These are phyloP conservation scores for Hypsopygia costalis DNA, from an alignment of 2,888 invertebrate species.

Conservation along the genomic window DNA sequence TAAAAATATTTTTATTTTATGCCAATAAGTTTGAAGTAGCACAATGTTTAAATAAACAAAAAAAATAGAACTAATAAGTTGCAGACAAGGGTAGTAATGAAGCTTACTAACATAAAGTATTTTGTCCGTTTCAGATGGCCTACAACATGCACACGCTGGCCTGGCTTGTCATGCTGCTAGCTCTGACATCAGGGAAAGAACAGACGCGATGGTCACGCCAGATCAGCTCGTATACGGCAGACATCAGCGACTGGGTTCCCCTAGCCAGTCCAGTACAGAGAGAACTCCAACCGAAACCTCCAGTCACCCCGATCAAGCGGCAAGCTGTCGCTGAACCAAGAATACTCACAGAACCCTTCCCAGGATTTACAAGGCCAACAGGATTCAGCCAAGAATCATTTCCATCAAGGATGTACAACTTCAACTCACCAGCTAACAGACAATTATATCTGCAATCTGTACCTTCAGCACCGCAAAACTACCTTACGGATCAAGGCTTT, in stretches of 20 bases:
- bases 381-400: constrained; percentile 54
- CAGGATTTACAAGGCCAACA: constrained; percentile 45
- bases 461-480: constrained; percentile 71
- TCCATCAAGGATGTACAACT: constrained; percentile 51
- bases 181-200: constrained; percentile 42
- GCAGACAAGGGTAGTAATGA: no score
- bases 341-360: constrained; percentile 64
- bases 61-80: no score
- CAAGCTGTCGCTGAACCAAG: constrained; percentile 72
- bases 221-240: constrained; percentile 69
- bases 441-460: constrained; percentile 66
- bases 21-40: no score
- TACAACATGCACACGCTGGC: constrained; percentile 45
- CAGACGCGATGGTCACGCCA: constrained; percentile 72
- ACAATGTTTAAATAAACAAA: no score
- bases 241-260: constrained; percentile 71
- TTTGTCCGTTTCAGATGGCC: constrained; percentile 58
- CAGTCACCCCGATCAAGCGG: constrained; percentile 49
- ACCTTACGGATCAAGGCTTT: constrained; percentile 63
- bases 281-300: constrained; percentile 24
- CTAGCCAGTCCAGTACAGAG: constrained; percentile 53
- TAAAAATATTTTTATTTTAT: no score
- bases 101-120: constrained; percentile 1
- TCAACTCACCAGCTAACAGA: constrained; percentile 50
- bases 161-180: constrained; percentile 44